Evolutionary conservation across 2,113 vertebrate genomes (phyloP).

Genomic region (Neotoma lepida): DNA sequence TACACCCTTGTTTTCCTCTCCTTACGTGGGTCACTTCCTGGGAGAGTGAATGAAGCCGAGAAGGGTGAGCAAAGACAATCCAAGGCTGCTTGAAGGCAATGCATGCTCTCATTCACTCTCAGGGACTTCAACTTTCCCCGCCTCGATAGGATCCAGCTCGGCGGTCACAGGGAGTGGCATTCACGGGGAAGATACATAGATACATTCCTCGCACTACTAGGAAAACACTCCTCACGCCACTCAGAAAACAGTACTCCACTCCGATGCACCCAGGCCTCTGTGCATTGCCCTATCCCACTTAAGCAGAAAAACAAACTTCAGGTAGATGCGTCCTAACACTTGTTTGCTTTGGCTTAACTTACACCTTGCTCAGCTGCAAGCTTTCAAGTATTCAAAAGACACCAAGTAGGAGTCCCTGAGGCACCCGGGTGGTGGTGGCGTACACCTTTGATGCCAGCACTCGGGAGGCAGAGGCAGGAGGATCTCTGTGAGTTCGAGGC

Average conservation of each 20-base stretch:
- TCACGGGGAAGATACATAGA: rapidly evolving
- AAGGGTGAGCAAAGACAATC: too few relatives aligned
- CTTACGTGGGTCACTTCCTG: too few relatives aligned
- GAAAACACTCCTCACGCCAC: neutral
- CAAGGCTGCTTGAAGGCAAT: neutral
- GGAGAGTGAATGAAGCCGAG: too few relatives aligned
- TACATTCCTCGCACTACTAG: neutral
- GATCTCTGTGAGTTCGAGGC: neutral
- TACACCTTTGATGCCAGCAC: too few relatives aligned
- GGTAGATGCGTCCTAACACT: neutral
- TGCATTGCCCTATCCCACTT: neutral
- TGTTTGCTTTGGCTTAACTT: neutral
- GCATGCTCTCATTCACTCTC: neutral
- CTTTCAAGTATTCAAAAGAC: neutral
- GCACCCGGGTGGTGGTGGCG: too few relatives aligned
- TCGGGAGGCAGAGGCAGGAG: too few relatives aligned
- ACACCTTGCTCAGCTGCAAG: neutral
- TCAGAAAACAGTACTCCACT: neutral
- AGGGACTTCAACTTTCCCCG: neutral
- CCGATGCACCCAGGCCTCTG: rapidly evolving
- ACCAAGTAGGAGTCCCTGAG: neutral
- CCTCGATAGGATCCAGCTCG: neutral
- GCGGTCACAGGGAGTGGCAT: rapidly evolving
- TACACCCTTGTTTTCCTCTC: too few relatives aligned
- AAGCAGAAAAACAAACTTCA: neutral